Percentiles rank a stretch among this genome's conserved stretches.
phyloP scores from a whole-genome alignment of 2,888 invertebrate species.

The Matsumyia berberina region DNA sequence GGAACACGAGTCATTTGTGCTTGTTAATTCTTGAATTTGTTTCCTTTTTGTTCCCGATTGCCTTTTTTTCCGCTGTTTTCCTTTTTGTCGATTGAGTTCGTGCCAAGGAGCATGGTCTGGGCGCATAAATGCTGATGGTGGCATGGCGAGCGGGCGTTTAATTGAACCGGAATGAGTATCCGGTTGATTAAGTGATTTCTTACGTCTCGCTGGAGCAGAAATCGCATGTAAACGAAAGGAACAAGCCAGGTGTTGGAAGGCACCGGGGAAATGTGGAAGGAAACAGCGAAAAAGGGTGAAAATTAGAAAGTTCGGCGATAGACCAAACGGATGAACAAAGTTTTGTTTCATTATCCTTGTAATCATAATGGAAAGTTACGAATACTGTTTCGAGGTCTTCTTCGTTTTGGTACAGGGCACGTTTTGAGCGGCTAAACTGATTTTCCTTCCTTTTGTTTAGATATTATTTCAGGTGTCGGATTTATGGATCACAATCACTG shows the following conservation, averaged over 20 bases:
- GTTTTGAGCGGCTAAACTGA: too few species aligned
- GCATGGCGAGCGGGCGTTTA: conserved; percentile 45
- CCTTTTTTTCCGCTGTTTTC: conserved; percentile 3
- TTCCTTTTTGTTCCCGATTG: conserved; percentile 7
- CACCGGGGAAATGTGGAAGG: not conserved
- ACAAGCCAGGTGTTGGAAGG: conserved; percentile 3
- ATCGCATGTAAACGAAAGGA: conserved; percentile 33
- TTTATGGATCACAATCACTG: too few species aligned
- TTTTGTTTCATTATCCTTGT: too few species aligned
- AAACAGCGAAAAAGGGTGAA: not conserved
- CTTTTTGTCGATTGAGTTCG: conserved; percentile 37
- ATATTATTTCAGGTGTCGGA: too few species aligned
- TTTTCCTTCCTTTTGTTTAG: too few species aligned
- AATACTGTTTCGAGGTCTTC: too few species aligned
- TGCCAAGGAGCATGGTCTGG: conserved; percentile 35
- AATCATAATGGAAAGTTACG: too few species aligned
- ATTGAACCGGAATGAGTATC: conserved; percentile 63
- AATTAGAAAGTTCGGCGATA: not conserved
- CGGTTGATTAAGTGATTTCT: conserved; percentile 68
- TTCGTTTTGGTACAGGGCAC: too few species aligned
- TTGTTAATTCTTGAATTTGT: conserved; percentile 48
- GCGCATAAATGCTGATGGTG: not conserved
- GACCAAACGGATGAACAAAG: too few species aligned
- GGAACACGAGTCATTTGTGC: conserved; percentile 19
- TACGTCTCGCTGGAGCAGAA: conserved; percentile 48